Evolutionary conservation across 2,113 vertebrate species (phyloP).

Genomic region (Pollachius pollachius): DNA sequence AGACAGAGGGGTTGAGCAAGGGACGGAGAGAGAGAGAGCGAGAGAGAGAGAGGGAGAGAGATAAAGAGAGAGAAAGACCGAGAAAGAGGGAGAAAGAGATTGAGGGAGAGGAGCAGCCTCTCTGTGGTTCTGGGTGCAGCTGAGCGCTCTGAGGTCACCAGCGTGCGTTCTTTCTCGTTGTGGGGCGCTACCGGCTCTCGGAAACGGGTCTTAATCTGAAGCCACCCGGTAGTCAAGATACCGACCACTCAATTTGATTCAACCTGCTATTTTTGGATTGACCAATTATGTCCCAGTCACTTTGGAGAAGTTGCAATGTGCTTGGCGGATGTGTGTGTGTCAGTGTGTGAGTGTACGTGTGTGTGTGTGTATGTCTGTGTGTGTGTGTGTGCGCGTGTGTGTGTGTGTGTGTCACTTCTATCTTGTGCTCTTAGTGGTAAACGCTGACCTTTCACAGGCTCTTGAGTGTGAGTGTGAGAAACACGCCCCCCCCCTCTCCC

Average conservation of each 20-base stretch:
- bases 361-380: slow-evolving; percentile 33
- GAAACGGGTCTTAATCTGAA: slow-evolving; percentile 14
- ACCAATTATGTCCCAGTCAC: not conserved
- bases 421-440: slow-evolving; percentile 66
- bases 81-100: too few species aligned
- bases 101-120: too few species aligned
- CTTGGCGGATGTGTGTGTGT: slow-evolving; percentile 11
- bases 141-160: slow-evolving; percentile 68
- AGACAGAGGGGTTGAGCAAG: too few species aligned
- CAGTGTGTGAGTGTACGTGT: slow-evolving; percentile 20
- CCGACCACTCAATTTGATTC: not conserved
- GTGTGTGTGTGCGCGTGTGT: slow-evolving; percentile 26
- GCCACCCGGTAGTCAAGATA: not conserved
- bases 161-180: slow-evolving; percentile 55
- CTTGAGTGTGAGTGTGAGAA: slow-evolving; percentile 87
- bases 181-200: slow-evolving; percentile 32
- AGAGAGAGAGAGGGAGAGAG: too few species aligned
- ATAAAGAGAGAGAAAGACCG: too few species aligned
- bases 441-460: slow-evolving; percentile 82
- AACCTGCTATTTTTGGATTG: not conserved
- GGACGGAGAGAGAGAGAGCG: too few species aligned
- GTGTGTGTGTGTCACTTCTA: slow-evolving; percentile 39
- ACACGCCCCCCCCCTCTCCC: slow-evolving; percentile 84
- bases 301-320: not conserved
- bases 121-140: slow-evolving; percentile 65